These are phyloP conservation scores for Eulemur coronatus DNA, from an alignment of 2,797 vertebrate species.

Conservation along the genomic window DNA sequence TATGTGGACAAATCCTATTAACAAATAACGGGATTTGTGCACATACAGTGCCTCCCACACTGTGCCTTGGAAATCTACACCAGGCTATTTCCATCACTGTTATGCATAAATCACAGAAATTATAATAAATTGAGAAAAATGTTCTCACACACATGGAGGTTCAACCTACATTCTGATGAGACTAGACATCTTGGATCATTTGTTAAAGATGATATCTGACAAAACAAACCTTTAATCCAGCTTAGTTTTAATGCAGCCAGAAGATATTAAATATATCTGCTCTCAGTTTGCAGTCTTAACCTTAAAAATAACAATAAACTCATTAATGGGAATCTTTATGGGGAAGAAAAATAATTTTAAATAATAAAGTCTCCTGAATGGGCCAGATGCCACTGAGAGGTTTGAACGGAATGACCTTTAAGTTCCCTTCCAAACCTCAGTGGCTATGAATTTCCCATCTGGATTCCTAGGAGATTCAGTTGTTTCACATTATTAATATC, in stretches of 20 bases:
- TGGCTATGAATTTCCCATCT: background rate
- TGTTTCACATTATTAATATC: background rate
- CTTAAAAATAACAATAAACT: constrained; percentile 29
- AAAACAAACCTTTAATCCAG: background rate
- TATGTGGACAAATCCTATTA: constrained; percentile 78
- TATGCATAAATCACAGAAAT: constrained; percentile 78
- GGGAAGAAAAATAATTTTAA: background rate
- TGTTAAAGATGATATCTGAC: background rate
- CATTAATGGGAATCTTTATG: background rate
- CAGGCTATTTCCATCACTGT: constrained; percentile 47
- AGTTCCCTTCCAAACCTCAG: background rate
- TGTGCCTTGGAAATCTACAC: constrained; percentile 70
- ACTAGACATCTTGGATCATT: constrained; percentile 66
- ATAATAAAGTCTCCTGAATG: background rate
- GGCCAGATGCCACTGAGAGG: background rate
- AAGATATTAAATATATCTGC: background rate
- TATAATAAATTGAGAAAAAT: constrained; percentile 71
- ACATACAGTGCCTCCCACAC: constrained; percentile 66
- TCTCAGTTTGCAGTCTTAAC: background rate
- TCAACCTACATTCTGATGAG: constrained; percentile 73
- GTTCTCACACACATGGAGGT: constrained; percentile 28
- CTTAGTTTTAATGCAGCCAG: background rate
- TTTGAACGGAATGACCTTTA: background rate
- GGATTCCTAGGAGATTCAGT: background rate
- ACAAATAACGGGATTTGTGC: constrained; percentile 76